Percentiles rank a stretch among this genome's conserved stretches.
phyloP scores from a whole-genome alignment of 2,797 vertebrate genomes.

The Crax fasciolata region DNA sequence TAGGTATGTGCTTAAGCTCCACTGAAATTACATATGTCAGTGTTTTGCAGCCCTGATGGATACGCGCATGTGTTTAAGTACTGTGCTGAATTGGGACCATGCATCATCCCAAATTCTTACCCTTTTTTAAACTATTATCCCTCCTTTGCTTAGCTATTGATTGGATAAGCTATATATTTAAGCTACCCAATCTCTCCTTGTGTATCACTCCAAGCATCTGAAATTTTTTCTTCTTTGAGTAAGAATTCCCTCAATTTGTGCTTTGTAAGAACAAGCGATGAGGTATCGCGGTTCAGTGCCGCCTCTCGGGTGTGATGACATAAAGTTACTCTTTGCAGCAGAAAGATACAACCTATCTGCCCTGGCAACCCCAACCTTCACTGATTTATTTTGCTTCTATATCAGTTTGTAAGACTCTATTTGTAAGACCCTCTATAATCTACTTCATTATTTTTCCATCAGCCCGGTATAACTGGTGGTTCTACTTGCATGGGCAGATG shows the following conservation, averaged over 20 bases:
- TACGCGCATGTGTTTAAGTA: not conserved
- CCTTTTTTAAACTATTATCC: slow-evolving; percentile 39
- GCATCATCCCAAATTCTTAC: slow-evolving; percentile 51
- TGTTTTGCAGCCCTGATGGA: slow-evolving; percentile 11
- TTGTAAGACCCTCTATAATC: slow-evolving; percentile 49
- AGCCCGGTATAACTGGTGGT: not conserved
- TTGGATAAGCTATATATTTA: slow-evolving; percentile 54
- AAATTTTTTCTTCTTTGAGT: not conserved
- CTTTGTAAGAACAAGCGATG: not conserved
- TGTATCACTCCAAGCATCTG: slow-evolving; percentile 25
- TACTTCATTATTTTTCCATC: slow-evolving; percentile 55
- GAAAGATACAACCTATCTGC: not conserved
- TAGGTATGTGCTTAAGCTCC: not conserved
- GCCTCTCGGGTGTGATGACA: slow-evolving; percentile 31
- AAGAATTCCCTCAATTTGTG: not conserved
- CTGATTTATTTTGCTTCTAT: slow-evolving; percentile 62
- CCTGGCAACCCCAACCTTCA: not conserved
- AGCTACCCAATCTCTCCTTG: slow-evolving; percentile 21
- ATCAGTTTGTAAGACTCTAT: slow-evolving; percentile 51
- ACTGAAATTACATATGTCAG: fast-evolving
- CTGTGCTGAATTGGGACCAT: not conserved
- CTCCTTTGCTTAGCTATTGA: slow-evolving; percentile 45
- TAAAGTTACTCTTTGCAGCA: slow-evolving; percentile 10
- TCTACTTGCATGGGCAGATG: not conserved
- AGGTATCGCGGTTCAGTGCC: slow-evolving; percentile 39